These are phyloP conservation scores for Cairina moschata DNA, from an alignment of 2,113 vertebrate species.

Conservation along the genomic window DNA sequence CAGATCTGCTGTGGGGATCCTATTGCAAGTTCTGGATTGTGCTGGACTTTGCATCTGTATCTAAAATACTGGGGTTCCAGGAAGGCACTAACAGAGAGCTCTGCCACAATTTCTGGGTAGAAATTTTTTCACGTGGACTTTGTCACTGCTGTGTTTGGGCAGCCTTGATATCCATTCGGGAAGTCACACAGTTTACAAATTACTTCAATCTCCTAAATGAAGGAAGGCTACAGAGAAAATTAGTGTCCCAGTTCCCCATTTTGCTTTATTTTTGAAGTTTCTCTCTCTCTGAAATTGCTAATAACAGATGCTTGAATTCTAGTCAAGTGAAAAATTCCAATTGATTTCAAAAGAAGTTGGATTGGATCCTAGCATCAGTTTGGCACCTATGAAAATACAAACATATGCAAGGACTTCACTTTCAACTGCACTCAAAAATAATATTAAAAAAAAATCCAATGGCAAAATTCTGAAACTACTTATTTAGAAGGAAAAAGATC, in stretches of 20 bases:
- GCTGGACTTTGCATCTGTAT: not conserved
- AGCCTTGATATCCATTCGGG: not conserved
- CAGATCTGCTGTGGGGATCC: not conserved
- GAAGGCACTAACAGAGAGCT: rapidly evolving
- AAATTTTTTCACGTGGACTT: not conserved
- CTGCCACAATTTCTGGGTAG: not conserved
- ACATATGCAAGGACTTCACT: conserved; percentile 29
- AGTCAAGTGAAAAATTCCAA: conserved; percentile 63
- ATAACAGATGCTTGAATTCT: conserved; percentile 66
- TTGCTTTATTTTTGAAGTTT: not conserved
- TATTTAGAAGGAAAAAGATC: not conserved
- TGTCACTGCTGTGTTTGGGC: not conserved
- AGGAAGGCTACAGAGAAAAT: not conserved
- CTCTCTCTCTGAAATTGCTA: conserved; percentile 9
- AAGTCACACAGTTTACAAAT: not conserved
- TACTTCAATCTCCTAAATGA: not conserved
- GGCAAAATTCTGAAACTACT: not conserved
- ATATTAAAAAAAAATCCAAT: not conserved
- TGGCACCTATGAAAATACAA: conserved; percentile 59
- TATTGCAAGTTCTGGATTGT: not conserved
- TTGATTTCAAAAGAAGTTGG: conserved; percentile 63
- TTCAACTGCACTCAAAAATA: not conserved
- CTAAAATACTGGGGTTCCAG: not conserved
- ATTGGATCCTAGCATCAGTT: conserved; percentile 59
- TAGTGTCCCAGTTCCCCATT: not conserved